phyloP scores from a whole-genome alignment of 2,888 invertebrate species.

The Cartodere bifasciata region DNA sequence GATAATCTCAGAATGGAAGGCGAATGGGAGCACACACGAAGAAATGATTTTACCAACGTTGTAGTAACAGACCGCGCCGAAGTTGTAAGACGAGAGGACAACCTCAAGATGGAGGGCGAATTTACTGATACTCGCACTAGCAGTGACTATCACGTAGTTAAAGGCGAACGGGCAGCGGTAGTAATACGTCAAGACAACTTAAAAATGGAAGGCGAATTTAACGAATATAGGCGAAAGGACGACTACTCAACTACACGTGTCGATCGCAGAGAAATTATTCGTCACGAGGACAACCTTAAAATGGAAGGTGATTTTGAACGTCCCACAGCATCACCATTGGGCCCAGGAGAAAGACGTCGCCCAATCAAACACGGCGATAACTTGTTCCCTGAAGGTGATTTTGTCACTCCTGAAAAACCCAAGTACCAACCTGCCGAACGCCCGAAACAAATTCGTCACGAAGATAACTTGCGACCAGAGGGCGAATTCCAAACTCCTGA shows the following conservation, averaged over 20 bases:
- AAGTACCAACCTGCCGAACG: constrained; percentile 37
- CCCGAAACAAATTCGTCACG: constrained; percentile 41
- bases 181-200: constrained; percentile 54
- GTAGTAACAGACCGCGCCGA: constrained; percentile 48
- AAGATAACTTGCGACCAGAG: constrained; percentile 45
- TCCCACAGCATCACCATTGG: constrained; percentile 28
- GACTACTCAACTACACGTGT: constrained; percentile 38
- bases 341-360: constrained; percentile 27
- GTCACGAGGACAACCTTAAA: constrained; percentile 42
- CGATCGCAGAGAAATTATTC: constrained; percentile 35
- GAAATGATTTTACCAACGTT: constrained; percentile 41
- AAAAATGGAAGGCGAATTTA: constrained; percentile 53
- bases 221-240: constrained; percentile 37
- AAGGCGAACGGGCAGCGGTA: constrained; percentile 48
- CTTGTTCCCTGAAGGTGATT: constrained; percentile 33
- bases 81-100: constrained; percentile 50
- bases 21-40: constrained; percentile 38
- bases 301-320: constrained; percentile 41
- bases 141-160: constrained; percentile 42
- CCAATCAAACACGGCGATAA: constrained; percentile 32
- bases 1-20: constrained; percentile 45
- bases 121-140: constrained; percentile 29
- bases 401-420: constrained; percentile 35
- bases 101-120: constrained; percentile 53
- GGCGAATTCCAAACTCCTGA: constrained; percentile 30